Evolutionary conservation across 2,797 vertebrate genomes (phyloP), one percentile per base, ranked within the genome.

Genomic region (Chelon labrosus): DNA sequence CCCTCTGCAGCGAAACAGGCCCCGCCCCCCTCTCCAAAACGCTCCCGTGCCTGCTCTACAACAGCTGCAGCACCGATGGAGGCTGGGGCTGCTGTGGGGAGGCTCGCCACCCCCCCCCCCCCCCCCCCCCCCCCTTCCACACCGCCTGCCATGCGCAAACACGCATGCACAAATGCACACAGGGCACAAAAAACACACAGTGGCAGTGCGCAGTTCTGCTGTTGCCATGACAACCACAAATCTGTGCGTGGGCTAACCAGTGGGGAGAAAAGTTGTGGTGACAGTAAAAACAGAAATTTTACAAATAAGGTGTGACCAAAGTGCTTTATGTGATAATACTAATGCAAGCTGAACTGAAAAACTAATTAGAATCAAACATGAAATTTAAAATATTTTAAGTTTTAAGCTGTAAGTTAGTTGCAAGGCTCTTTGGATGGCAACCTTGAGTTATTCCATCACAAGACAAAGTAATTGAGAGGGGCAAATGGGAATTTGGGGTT

Each of bases 151-250:
- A 71, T 66, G 51, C 73, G 58, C 47, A 74, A 42, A 42, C 65
- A 50, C 1, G 12, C 4, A 44, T 7, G 20, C 49, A 11, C 49
- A 51, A 54, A n/a, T n/a, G 50, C 44, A 60, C 62, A 50, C 47
- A 6, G 27, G 10, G 20, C 44, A 70, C 52, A 80, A 65, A 65
- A 42, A 44, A 51, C 49, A 11, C 49, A 51, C 49, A 51, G 41
- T 11, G 16, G 41, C 41, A 7, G 10, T 65, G 59, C 53, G 38
- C 74, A 67, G 73, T 47, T 65, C 74, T 71, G 71, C 82, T 87
- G 94, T 95, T 95, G 82, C 94, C 89, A 79, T 90, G 92, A 88
- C 91, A 91, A 95, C 94, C 68, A 75, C 64, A 75, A 85, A 85
- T 84, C 72, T 73, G 38, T 60, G 70, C 13, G 59, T 19, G 47